Evolutionary conservation across 2,888 invertebrate species (phyloP), one percentile per base, ranked within the genome.

Genomic region (Drosophila prostipennis): DNA sequence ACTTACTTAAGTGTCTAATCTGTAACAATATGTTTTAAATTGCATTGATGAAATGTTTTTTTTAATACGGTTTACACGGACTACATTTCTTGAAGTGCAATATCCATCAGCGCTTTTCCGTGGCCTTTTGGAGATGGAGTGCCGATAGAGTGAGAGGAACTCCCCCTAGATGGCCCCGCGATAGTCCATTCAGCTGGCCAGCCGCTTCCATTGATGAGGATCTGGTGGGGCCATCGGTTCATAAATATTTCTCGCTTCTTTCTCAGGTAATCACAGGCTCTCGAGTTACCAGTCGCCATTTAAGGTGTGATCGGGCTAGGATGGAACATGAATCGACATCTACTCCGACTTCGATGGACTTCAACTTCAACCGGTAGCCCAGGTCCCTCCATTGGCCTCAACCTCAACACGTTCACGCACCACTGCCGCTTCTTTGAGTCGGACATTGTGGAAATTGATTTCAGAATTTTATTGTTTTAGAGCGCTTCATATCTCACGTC

Each of bases 401-500:
- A 71, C 71, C 67, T 78, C 79, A 81, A 81, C 81, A 81, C 79
- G 81, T 82, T 83, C 73, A 86, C 81, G 83, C 82, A 85, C 80
- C 86, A 77, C 63, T 77, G 78, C 74, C 37, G 61, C 39, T 51
- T 63, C 79, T 26, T 11, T 6, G 48, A 48, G 53, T 48, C 49
- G 64, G 76, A 61, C 63, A 73, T 67, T 74, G 61, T 74, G 80
- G 76, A 88, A 86, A 88, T 87, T 88, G 87, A 88, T 87, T 87
- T 86, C 75, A 77, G 78, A 55, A 76, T 76, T 81, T 73, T 68
- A 81, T 78, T 83, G 78, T 76, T 83, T 82, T 72, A 81, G 49
- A 81, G 46, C 74, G 64, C 72, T 64, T 79, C 84, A 84, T 84
- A 84, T 84, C 84, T 84, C 84, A 86, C 81, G 77, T 84, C 79